These are phyloP conservation scores for Meandrina meandrites DNA, from an alignment of 92 coral and sea anemone species.

Conservation along the genomic window DNA sequence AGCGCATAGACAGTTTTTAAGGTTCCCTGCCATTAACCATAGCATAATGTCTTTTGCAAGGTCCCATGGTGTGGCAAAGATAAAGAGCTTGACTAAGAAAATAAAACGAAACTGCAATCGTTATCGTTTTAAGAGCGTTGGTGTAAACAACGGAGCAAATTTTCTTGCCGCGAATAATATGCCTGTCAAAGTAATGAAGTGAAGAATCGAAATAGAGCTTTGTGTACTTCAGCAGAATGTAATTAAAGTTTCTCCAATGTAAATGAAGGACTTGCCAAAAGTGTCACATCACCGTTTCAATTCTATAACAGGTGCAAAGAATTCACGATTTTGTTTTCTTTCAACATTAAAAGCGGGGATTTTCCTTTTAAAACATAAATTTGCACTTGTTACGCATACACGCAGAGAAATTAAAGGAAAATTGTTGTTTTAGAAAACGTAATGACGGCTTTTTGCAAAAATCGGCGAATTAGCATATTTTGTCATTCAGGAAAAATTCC, in stretches of 20 bases:
- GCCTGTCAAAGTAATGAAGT: not conserved
- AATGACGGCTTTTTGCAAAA: not conserved
- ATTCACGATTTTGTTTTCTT: not conserved
- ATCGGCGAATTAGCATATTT: not conserved
- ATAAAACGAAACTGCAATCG: not conserved
- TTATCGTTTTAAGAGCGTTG: not conserved
- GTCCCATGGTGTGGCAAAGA: not conserved
- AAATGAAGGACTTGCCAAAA: not conserved
- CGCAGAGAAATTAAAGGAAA: not conserved
- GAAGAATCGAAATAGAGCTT: not conserved
- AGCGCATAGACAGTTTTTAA: not conserved
- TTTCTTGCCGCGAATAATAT: not conserved
- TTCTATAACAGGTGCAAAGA: not conserved
- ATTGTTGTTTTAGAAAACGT: not conserved
- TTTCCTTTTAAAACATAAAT: not conserved
- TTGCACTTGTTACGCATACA: not conserved
- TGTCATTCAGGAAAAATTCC: not conserved
- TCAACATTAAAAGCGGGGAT: not conserved
- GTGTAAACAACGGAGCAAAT: slow-evolving; percentile 23
- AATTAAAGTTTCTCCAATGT: slow-evolving; percentile 19
- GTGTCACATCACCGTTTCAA: not conserved
- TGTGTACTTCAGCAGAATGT: not conserved
- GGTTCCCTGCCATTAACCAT: not conserved
- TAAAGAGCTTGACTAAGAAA: not conserved
- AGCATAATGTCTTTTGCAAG: not conserved